Base-by-base conservation (phyloP, 2,113 vertebrate species). In the Elephantulus edwardii region DNA sequence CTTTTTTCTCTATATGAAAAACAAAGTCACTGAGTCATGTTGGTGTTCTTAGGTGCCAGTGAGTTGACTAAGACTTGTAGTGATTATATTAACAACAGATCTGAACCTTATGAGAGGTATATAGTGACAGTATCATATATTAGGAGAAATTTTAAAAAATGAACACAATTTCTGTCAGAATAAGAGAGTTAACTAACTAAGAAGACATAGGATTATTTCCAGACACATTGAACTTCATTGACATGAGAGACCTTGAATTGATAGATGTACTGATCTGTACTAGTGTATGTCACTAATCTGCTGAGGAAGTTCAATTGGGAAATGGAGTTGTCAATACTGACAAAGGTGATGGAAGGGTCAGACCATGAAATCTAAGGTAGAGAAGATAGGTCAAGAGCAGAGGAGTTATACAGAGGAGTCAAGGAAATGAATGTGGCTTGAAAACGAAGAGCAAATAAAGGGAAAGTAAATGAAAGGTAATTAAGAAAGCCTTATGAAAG, bases 151-250 rank as follows among this genome's bases (percentile, higher is more conserved):
- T 16, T 24, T 54, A 26, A 52, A 54, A 8, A 5, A 77, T 52
- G 90, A 30, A 95, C 83, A 71, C 77, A 74, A 33, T 8, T 54
- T 2, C 17, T 88, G 17, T 70, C 30, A 60, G 26, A 58, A 16
- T 8, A 64, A 8, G 35, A 46, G 28, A 86, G 62, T 24, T 42
- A 77, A 56, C 84, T 52, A n/a, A 83, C 52, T 78, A 68, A 70
- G 20, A 77, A 92, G 90, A 88, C 40, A 78, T n/a, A n/a, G 54
- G 83, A 92, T 91, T 94, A 72, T 88, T 87, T 81, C n/a, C 52
- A 84, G 40, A 26, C 54, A 89, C 33, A 70, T 71, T 17, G 74
- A 82, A 33, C 12, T 86, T 91, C 46, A 79, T 46, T 93, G 83
- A 93, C 58, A 88, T 58, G 28, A 60, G 40, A 76, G 86, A 86